A percentile compares a stretch with the other conserved stretches of the same genome.
Evolutionary conservation across 1,140 invertebrate genomes (phyloP).

Genomic region (Ips nitidus): DNA sequence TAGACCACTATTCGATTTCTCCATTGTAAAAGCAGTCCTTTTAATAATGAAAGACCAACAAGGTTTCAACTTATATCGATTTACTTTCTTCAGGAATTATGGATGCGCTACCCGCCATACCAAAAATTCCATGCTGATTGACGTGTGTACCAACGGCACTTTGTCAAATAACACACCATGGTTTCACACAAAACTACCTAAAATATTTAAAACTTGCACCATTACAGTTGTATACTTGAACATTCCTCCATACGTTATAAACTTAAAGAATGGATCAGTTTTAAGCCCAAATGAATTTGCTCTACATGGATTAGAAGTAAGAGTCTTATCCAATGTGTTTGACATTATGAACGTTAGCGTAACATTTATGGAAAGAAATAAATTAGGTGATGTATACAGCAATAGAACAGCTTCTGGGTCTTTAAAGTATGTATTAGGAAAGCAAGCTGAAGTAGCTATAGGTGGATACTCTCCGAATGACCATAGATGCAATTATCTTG

Average conservation of each 20-base stretch:
- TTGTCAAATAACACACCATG: slow-evolving; percentile 12
- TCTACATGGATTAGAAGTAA: slow-evolving; percentile 18
- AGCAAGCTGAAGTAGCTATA: slow-evolving; percentile 16
- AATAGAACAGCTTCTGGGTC: slow-evolving; percentile 16
- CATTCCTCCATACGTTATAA: slow-evolving; percentile 38
- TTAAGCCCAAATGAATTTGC: slow-evolving; percentile 4
- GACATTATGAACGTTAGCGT: slow-evolving; percentile 22
- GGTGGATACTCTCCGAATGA: slow-evolving; percentile 25
- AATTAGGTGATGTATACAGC: slow-evolving; percentile 1
- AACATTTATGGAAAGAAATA: slow-evolving; percentile 7
- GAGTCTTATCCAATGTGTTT: slow-evolving; percentile 22
- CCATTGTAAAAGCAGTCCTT: too few relatives aligned
- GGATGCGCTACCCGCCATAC: too few relatives aligned
- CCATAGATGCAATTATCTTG: slow-evolving; percentile 11
- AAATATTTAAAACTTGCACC: slow-evolving; percentile 37
- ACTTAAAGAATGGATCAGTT: not conserved
- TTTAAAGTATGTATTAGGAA: slow-evolving; percentile 2
- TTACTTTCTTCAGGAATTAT: too few relatives aligned
- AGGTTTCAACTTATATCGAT: too few relatives aligned
- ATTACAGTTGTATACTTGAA: slow-evolving; percentile 34
- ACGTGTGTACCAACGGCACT: slow-evolving; percentile 18
- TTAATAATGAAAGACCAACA: too few relatives aligned
- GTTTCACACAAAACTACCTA: slow-evolving; percentile 36
- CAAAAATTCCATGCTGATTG: slow-evolving; percentile 7
- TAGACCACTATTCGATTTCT: too few relatives aligned